phyloP scores from a whole-genome alignment of 2,797 vertebrate species.

The Ambastaia sidthimunki region DNA sequence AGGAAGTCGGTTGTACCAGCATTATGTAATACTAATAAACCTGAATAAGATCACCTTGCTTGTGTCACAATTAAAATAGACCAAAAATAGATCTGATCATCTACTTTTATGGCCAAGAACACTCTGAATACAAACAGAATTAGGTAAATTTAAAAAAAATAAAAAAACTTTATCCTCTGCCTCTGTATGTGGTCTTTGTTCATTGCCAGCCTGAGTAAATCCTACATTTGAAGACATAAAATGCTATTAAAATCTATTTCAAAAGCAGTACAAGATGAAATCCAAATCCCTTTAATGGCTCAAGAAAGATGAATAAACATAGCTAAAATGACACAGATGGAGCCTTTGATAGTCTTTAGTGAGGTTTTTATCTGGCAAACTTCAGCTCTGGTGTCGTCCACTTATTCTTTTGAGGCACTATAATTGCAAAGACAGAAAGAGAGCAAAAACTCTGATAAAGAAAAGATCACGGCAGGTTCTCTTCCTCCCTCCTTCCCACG shows the following conservation, averaged over 20 bases:
- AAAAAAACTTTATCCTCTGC: neutral
- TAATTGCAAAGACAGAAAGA: constrained; percentile 5
- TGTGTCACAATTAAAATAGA: too few species aligned
- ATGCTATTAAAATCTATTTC: neutral
- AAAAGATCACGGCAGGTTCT: constrained; percentile 32
- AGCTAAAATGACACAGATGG: neutral
- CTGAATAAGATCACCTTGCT: too few species aligned
- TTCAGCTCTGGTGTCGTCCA: neutral
- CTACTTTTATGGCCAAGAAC: too few species aligned
- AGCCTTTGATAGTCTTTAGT: neutral
- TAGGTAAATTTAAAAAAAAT: neutral
- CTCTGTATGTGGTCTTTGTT: neutral
- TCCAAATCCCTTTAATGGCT: neutral
- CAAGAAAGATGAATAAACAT: constrained; percentile 16
- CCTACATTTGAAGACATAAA: neutral
- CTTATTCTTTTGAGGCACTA: constrained; percentile 1
- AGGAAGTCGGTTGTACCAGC: too few species aligned
- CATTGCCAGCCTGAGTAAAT: neutral
- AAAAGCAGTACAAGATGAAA: neutral
- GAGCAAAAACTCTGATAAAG: constrained; percentile 10
- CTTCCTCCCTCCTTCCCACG: neutral
- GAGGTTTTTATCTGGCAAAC: neutral
- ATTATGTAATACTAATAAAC: too few species aligned
- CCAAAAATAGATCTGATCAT: too few species aligned
- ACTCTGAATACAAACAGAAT: too few species aligned